A percentile compares a stretch with the other conserved stretches of the same genome.
These are phyloP conservation scores for Gibbula magus DNA, from an alignment of 2,888 invertebrate species.

Conservation along the genomic window DNA sequence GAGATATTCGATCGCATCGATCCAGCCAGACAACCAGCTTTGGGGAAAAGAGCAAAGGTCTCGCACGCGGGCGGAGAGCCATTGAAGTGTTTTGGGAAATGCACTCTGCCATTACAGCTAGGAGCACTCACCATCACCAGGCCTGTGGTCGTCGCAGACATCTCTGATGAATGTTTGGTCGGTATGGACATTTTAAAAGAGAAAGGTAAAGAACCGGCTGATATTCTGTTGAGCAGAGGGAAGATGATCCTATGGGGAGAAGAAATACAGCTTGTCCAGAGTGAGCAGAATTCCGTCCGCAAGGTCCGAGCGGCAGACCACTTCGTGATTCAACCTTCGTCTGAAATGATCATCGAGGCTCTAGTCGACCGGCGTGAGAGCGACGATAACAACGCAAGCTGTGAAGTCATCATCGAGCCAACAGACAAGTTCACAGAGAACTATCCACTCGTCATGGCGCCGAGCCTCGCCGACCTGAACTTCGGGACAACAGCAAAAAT, in stretches of 20 bases:
- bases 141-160: constrained; percentile 35
- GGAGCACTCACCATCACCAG: neutral
- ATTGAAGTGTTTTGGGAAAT: constrained; percentile 25
- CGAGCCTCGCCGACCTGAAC: constrained; percentile 34
- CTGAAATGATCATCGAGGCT: constrained; percentile 35
- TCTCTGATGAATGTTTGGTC: constrained; percentile 35
- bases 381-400: neutral
- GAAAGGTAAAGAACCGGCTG: constrained; percentile 26
- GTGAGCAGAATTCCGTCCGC: neutral
- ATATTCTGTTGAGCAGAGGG: constrained; percentile 28
- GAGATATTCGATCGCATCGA: constrained; percentile 24
- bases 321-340: too few species aligned
- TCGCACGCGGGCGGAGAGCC: constrained; percentile 20
- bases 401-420: constrained; percentile 35
- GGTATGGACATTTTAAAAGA: constrained; percentile 36
- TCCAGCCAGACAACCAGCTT: neutral
- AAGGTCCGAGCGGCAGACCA: too few species aligned
- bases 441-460: constrained; percentile 37
- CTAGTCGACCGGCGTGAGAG: constrained; percentile 30
- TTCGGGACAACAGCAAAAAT: constrained; percentile 30
- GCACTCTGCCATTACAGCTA: constrained; percentile 19
- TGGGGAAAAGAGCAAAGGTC: neutral
- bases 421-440: constrained; percentile 24
- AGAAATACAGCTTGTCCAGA: constrained; percentile 29
- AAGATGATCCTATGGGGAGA: constrained; percentile 22